Conservation (phyloP, 1,140 invertebrate species). For the Venturia canescens region DNA sequence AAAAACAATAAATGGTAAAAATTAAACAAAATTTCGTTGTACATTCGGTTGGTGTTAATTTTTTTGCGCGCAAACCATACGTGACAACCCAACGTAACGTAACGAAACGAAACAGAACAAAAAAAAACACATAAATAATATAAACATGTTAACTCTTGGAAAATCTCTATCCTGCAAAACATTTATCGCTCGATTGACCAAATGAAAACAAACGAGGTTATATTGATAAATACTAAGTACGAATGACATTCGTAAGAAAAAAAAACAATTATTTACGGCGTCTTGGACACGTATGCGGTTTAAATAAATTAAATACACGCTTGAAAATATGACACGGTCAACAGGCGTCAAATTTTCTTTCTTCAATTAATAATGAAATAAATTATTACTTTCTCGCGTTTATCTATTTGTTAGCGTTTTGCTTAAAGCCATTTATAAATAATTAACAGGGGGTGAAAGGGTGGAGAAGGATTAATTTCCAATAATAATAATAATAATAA, state of each 20-base stretch:
- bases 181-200: conserved; percentile 44
- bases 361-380: conserved; percentile 33
- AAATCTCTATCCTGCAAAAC: conserved; percentile 56
- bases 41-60: conserved; percentile 23
- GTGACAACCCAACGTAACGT: conserved; percentile 63
- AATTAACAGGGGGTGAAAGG: conserved; percentile 67
- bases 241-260: conserved; percentile 47
- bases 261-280: conserved; percentile 62
- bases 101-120: conserved; percentile 56
- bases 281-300: conserved; percentile 56
- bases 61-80: conserved; percentile 70
- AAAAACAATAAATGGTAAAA: conserved; percentile 15
- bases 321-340: conserved; percentile 42
- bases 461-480: conserved; percentile 26
- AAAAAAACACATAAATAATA: conserved; percentile 64
- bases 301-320: conserved; percentile 9
- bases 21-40: not conserved
- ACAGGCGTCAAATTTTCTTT: conserved; percentile 2
- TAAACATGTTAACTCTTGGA: conserved; percentile 61
- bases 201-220: conserved; percentile 30
- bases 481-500: not conserved
- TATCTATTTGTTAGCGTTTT: not conserved
- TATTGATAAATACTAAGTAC: conserved; percentile 63
- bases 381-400: conserved; percentile 49
- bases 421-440: conserved; percentile 63